Base-by-base conservation (phyloP, 2,113 vertebrate genomes). In the Vulpes vulpes region DNA sequence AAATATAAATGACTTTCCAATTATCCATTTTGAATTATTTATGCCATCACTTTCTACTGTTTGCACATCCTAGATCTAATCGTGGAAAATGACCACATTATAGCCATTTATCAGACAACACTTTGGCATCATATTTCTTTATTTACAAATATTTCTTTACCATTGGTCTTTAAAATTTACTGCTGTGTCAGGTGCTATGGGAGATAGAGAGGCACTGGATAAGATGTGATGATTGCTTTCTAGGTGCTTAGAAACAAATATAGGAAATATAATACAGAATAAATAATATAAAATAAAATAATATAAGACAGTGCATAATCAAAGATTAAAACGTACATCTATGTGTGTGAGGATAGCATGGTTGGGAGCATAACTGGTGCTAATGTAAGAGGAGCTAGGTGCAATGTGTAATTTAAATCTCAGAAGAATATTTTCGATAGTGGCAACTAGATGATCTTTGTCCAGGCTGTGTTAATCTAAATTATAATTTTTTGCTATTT, bases 1-100 rank as follows among this genome's bases (percentile, higher is more conserved):
- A 96, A 93, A 87, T 84, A 91, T 76, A 86, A 96, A 91, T 96
- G 89, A 76, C 62, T 94, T 94, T 95, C 19, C 53, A 86, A 59
- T 88, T 95, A 97, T 74, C 23, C 87, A 32, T 89, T 95, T 73
- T 97, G 96, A 97, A 98, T 98, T 96, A 98, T 96, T 97, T 92
- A 97, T 85, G 53, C 32, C 43, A 65, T 6, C 15, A 32, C 32
- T 96, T 96, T 32, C 80, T 93, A 96, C 67, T 71, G 2, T 84
- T 84, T 95, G 38, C 30, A 83, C 35, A 15, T 59, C n/a, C 12
- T 74, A 94, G 57, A 84, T 49, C 89, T 95, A 59, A 96, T 81
- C 38, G 38, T 60, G 55, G 79, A 92, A 91, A 96, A 92, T 38
- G 79, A 84, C 16, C 71, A 32, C 53, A 88, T 94, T 78, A 73